A percentile compares a stretch with the other conserved stretches of the same genome.
These are phyloP conservation scores for Megastigmus dorsalis DNA, from an alignment of 2,888 invertebrate genomes.

Conservation along the genomic window DNA sequence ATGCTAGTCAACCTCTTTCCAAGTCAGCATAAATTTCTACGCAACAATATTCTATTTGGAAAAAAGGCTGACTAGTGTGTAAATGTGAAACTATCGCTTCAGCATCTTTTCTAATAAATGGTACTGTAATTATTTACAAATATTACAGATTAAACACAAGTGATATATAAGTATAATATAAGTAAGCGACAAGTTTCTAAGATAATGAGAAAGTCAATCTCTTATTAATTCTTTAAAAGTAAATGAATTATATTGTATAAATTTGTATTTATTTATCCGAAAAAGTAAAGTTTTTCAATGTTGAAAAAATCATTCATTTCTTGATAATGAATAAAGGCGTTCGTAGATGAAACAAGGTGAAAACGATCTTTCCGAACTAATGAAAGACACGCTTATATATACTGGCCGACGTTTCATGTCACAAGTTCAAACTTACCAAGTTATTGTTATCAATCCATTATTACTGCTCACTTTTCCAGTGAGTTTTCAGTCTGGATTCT, in stretches of 20 bases:
- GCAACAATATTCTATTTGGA: background rate
- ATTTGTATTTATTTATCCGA: constrained; percentile 28
- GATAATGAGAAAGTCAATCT: background rate
- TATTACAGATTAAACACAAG: background rate
- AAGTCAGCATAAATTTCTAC: constrained; percentile 20
- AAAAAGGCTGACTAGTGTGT: constrained; percentile 34
- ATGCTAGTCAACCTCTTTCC: background rate
- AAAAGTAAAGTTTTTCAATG: constrained; percentile 23
- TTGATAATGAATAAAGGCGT: too few relatives aligned
- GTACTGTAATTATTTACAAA: constrained; percentile 21
- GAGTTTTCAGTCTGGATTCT: too few relatives aligned
- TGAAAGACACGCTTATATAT: too few relatives aligned
- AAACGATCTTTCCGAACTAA: too few relatives aligned
- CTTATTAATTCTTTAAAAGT: constrained; percentile 8
- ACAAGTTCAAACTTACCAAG: too few relatives aligned
- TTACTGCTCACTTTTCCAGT: too few relatives aligned
- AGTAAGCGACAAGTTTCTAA: constrained; percentile 23
- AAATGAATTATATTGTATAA: constrained; percentile 19
- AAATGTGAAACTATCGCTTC: constrained; percentile 20
- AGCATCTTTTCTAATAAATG: constrained; percentile 11
- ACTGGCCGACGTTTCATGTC: too few relatives aligned
- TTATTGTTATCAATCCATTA: too few relatives aligned
- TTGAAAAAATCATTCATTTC: background rate
- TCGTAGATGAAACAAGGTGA: too few relatives aligned
- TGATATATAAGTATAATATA: constrained; percentile 20